Conservation (phyloP, 2,797 vertebrate species). For the Chrosomus eos region DNA sequence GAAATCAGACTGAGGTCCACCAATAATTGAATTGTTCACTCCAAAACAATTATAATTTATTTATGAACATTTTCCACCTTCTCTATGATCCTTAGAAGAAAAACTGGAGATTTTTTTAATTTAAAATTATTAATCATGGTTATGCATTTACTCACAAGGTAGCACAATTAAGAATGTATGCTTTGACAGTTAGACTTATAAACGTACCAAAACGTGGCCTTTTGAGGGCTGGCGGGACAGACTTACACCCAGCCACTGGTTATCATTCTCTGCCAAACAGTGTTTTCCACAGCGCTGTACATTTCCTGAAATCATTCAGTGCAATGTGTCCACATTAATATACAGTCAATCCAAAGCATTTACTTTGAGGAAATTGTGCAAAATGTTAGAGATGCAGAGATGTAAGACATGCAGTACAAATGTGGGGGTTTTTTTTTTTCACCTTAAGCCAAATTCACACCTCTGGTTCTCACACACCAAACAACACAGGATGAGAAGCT, state of each 20-base stretch:
- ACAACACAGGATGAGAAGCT: neutral
- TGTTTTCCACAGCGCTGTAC: conserved; percentile 84
- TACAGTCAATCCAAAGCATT: neutral
- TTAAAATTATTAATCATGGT: neutral
- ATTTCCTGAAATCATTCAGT: conserved; percentile 69
- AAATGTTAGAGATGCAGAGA: neutral
- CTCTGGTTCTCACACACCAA: neutral
- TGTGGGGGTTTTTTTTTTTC: no score
- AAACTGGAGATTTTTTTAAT: neutral
- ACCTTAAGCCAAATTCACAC: neutral
- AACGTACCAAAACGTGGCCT: conserved; percentile 85
- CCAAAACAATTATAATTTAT: neutral
- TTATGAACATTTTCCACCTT: neutral
- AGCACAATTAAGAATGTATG: neutral
- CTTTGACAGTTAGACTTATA: conserved; percentile 24
- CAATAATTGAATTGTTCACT: neutral
- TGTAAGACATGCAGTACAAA: neutral
- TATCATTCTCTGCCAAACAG: conserved; percentile 86
- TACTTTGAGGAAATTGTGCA: neutral
- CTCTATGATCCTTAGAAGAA: neutral
- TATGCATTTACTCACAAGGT: neutral
- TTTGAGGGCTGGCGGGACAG: conserved; percentile 87
- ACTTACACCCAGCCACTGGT: conserved; percentile 97
- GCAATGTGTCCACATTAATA: neutral
- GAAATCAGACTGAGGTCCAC: neutral